A percentile compares a stretch with the other conserved stretches of the same genome.
Evolutionary conservation across 2,797 vertebrate species (phyloP).

Genomic region (Galagoides demidoff): DNA sequence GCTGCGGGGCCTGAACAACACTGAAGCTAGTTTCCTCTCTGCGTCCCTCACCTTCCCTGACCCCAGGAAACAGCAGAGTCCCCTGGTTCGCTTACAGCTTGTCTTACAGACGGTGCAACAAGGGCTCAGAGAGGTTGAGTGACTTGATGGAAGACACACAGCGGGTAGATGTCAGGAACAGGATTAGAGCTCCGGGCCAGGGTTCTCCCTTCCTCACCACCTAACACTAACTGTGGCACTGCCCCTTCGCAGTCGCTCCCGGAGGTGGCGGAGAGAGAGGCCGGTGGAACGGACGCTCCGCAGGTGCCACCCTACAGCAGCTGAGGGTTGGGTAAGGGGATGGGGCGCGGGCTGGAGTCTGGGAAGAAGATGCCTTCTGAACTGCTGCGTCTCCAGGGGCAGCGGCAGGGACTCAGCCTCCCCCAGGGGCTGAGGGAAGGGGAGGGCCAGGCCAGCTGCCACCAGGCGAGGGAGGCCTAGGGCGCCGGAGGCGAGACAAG

Average conservation of each 20-base stretch:
- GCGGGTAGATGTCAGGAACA: neutral
- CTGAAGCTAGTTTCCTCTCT: neutral
- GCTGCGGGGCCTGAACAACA: neutral
- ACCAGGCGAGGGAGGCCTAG: neutral
- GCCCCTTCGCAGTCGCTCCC: neutral
- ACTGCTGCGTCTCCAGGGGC: neutral
- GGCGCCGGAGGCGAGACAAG: neutral
- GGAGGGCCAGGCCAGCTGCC: slow-evolving; percentile 46
- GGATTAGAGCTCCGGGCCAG: neutral
- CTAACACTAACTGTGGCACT: neutral
- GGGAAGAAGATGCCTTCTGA: neutral
- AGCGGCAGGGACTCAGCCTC: neutral
- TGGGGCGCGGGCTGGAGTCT: neutral
- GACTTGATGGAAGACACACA: neutral
- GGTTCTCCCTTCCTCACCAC: neutral
- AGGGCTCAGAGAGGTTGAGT: neutral
- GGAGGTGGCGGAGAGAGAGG: neutral
- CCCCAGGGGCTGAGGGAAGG: neutral
- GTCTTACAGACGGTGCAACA: neutral
- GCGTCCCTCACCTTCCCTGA: neutral
- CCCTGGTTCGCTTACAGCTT: neutral
- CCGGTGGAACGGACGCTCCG: neutral
- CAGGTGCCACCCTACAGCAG: neutral
- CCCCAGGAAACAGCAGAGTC: neutral
- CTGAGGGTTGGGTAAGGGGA: neutral